These are phyloP conservation scores for Plutella xylostella DNA, from an alignment of 2,888 invertebrate genomes.

Conservation along the genomic window DNA sequence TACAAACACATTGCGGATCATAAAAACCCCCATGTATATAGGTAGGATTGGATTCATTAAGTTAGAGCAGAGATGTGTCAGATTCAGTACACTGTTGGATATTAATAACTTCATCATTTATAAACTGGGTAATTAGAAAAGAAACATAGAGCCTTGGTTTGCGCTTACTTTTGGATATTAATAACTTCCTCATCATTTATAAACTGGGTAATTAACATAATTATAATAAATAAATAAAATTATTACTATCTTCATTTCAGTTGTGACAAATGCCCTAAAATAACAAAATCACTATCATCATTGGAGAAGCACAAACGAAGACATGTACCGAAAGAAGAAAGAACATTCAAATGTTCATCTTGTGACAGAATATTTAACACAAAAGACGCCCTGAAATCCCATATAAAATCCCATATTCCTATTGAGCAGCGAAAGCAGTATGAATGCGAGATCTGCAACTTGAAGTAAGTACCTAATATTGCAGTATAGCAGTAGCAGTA, in stretches of 20 bases:
- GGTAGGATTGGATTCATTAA: too few relatives aligned
- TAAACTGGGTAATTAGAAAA: too few relatives aligned
- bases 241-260: conserved; percentile 28
- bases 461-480: conserved; percentile 62
- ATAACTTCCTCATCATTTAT: too few relatives aligned
- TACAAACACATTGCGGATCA: conserved; percentile 66
- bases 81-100: too few relatives aligned
- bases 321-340: conserved; percentile 64
- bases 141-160: too few relatives aligned
- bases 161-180: too few relatives aligned
- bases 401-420: conserved; percentile 63
- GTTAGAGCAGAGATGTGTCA: too few relatives aligned
- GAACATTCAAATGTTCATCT: conserved; percentile 51
- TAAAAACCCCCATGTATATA: conserved; percentile 49
- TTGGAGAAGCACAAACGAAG: conserved; percentile 62
- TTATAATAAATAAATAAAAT: too few relatives aligned
- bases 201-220: too few relatives aligned
- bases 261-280: conserved; percentile 65
- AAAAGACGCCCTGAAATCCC: conserved; percentile 61
- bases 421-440: conserved; percentile 63
- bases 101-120: too few relatives aligned
- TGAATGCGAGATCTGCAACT: conserved; percentile 57
- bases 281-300: conserved; percentile 53
- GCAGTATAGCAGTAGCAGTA: too few relatives aligned
- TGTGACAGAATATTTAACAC: conserved; percentile 61